Conservation (phyloP, 64 coral and sea anemone genomes). For the Stylophora pistillata region DNA sequence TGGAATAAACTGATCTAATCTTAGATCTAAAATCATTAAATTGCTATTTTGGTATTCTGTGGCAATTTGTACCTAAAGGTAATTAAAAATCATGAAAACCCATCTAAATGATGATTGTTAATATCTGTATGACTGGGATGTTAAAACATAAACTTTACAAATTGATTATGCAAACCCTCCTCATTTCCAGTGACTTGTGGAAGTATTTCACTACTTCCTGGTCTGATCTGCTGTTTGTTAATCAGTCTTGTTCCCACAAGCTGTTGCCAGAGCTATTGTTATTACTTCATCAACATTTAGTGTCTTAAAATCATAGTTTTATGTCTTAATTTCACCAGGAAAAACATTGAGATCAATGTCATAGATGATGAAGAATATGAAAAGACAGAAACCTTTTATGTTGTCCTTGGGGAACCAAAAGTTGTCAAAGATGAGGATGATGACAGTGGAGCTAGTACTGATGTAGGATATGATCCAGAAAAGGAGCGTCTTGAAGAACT, state of each 20-base stretch:
- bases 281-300: background rate
- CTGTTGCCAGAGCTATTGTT: no score
- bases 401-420: slow-evolving; percentile 92
- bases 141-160: no score
- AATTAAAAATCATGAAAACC: no score
- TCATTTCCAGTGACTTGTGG: no score
- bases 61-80: no score
- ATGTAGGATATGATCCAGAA: slow-evolving; percentile 71
- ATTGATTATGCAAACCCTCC: no score
- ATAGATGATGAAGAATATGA: slow-evolving; percentile 99
- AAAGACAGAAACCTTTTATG: slow-evolving; percentile 90
- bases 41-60: background rate
- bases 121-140: no score
- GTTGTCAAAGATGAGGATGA: slow-evolving; percentile 76
- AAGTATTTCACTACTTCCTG: no score
- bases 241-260: no score
- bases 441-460: slow-evolving; percentile 14
- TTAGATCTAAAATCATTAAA: background rate
- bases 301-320: background rate
- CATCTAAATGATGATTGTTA: no score
- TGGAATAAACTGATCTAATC: background rate
- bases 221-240: no score
- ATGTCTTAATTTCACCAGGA: slow-evolving; percentile 44
- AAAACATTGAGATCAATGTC: slow-evolving; percentile 83
- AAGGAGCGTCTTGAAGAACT: slow-evolving; percentile 90